A percentile compares a stretch with the other conserved stretches of the same genome.
Conservation (phyloP, 2,113 vertebrate species). For the Synodontis membranacea region DNA sequence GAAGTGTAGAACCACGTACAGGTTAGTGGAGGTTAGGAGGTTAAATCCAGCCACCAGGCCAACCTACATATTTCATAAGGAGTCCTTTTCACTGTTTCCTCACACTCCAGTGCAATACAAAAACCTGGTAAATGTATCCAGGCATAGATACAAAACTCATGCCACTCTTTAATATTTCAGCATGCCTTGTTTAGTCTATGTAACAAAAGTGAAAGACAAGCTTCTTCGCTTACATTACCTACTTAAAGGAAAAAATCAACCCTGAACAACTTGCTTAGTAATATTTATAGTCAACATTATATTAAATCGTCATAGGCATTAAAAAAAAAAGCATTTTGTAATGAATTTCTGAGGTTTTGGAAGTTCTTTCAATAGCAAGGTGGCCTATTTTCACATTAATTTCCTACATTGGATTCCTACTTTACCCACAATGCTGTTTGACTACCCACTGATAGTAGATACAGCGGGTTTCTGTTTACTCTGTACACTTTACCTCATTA, state of each 20-base stretch:
- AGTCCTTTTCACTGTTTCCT: slow-evolving; percentile 24
- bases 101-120: slow-evolving; percentile 10
- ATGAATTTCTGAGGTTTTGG: neutral
- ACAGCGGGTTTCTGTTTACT: neutral
- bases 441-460: neutral
- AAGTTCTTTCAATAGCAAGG: neutral
- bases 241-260: neutral
- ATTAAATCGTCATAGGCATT: neutral
- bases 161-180: slow-evolving; percentile 19
- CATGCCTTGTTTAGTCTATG: slow-evolving; percentile 5
- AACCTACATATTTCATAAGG: slow-evolving; percentile 26
- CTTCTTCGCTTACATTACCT: neutral
- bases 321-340: neutral
- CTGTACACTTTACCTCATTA: neutral
- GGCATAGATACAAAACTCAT: slow-evolving; percentile 20
- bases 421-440: neutral
- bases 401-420: neutral
- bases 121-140: neutral
- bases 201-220: neutral
- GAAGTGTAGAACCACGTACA: neutral
- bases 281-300: neutral
- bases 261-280: neutral
- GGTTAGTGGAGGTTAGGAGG: neutral
- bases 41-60: neutral
- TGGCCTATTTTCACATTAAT: neutral